Conservation (phyloP, 2,113 vertebrate genomes). For the Mungos mungo region DNA sequence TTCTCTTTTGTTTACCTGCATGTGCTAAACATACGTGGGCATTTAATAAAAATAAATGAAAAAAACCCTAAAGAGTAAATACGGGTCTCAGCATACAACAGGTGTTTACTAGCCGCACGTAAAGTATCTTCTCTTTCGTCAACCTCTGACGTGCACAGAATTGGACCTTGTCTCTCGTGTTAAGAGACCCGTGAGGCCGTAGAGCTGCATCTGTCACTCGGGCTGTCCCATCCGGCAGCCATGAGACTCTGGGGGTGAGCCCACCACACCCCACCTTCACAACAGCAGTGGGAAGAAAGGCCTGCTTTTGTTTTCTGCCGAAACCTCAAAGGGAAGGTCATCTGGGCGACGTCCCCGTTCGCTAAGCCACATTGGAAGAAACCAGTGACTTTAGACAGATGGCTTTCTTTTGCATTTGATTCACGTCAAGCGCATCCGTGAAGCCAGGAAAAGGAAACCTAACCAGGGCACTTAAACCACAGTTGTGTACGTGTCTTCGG, state of each 20-base stretch:
- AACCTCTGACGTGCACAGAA: fast-evolving
- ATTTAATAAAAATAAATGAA: not conserved
- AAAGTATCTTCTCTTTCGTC: no score
- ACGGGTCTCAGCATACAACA: not conserved
- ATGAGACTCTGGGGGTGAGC: not conserved
- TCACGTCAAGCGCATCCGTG: not conserved
- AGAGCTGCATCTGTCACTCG: fast-evolving
- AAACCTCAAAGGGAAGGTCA: not conserved
- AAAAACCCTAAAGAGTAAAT: not conserved
- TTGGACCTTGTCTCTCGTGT: fast-evolving
- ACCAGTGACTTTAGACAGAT: not conserved
- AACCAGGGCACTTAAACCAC: not conserved
- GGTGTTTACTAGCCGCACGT: no score
- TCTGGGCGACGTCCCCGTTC: not conserved
- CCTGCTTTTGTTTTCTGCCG: not conserved
- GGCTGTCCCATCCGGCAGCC: fast-evolving
- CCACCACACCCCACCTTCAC: no score
- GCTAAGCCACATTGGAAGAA: not conserved
- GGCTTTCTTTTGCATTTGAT: not conserved
- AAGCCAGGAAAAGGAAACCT: not conserved
- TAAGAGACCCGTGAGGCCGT: fast-evolving
- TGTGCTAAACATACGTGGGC: not conserved
- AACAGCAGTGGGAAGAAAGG: not conserved
- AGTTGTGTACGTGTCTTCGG: not conserved
- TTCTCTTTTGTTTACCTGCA: not conserved